Base-by-base conservation (phyloP, 1,140 invertebrate genomes). In the Brachionus rubens region DNA sequence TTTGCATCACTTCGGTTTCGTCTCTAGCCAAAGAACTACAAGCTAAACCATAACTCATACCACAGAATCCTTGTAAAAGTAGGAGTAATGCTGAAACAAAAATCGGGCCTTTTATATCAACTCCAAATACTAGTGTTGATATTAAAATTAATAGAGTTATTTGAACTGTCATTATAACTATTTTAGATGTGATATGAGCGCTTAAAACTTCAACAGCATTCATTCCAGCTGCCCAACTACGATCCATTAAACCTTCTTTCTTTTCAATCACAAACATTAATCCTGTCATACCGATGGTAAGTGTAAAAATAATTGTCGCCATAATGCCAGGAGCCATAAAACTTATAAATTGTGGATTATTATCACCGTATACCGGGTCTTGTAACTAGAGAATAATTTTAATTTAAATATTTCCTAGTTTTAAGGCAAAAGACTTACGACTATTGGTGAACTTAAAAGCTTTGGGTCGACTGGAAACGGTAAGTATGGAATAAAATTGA, bases 281-380 rank as follows among this genome's bases (percentile, higher is more conserved):
- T 2, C 93, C 93, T 12, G 93, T 96, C 62, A 96, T 83, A n/a
- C 93, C 93, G 14, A 95, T 92, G 21, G 94, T 92, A 85, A 96
- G 88, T 88, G 96, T 95, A 87, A 94, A 96, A 1, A 94, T 91
- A 80, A 96, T 95, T 91, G 91, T 94, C 77, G 96, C 85, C 81
- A 96, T 93, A 70, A 96, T 91, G 79, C 94, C 94, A 41, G 94
- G 93, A 30, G 93, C 93, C 78, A 95, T 94, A 84, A 96, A 97
- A 84, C 96, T 91, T 1, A 92, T 94, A 81, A 96, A 96, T 76
- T 91, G 92, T 21, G 93, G 92, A 79, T 91, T 88, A 79, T 88
- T 89, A 26, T 89, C 89, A 62, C 93, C 94, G 83, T 96, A 96
- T 79, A 97, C 90, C 4, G 92, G 92, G 12, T 91, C 87, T 79